Evolutionary conservation across 1,140 invertebrate genomes (phyloP), one percentile per base, ranked within the genome.

Genomic region (Hesperophylax magnus): DNA sequence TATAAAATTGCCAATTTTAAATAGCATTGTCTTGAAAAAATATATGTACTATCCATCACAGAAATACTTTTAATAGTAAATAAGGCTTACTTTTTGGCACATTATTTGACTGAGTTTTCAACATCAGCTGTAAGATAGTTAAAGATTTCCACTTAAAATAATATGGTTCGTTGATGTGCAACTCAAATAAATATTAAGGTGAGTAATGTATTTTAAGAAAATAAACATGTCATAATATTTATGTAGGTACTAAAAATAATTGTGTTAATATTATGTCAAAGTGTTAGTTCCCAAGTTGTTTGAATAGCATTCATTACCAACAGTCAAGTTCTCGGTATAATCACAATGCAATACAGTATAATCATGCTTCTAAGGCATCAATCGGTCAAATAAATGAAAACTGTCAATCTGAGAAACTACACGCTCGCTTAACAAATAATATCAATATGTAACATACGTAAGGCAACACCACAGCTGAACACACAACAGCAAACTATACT

Each of bases 81-180:
- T 82, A 82, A 82, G 81, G 81, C 81, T 82, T 80, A 82, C 67
- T 82, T 82, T 82, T 82, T 79, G 81, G 77, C 78, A 79, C 78
- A 71, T 80, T 67, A 76, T 82, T 79, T 77, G 54, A 79, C 78
- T 79, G 78, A 82, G 72, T 82, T 72, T 71, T 67, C 53, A 63
- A 80, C 58, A 52, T 78, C 77, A 78, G 63, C 20, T 20, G 75
- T 61, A 24, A 52, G 76, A 27, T 34, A 47, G 31, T 76, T 34
- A 76, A 60, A 61, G 54, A 17, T 47, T 39, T 56, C n/a, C 24
- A 76, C 56, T 76, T 53, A 74, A 52, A 74, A 24, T 56, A 74
- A 39, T 47, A 39, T 18, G 18, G 20, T 72, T 53, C 39, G 11
- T 71, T 56, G 14, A 27, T 17, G 47, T 22, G 52, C 52, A 72